Conservation (phyloP, 2,797 vertebrate species). For the Sebastes trivittatus region DNA sequence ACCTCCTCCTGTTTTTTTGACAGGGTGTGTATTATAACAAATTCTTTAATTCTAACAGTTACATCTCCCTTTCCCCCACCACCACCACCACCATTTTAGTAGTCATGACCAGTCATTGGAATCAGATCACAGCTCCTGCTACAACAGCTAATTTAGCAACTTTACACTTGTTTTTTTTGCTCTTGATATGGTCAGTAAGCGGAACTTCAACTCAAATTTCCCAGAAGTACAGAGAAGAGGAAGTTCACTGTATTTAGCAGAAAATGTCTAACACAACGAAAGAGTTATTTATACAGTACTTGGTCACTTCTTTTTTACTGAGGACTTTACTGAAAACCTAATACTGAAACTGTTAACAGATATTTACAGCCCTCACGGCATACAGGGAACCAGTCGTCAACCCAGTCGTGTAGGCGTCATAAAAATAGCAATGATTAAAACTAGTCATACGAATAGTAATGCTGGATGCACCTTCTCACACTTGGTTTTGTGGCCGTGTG, state of each 20-base stretch:
- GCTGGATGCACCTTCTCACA: slow-evolving; percentile 7
- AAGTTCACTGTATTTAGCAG: slow-evolving; percentile 77
- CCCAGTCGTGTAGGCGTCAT: neutral
- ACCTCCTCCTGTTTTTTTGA: too few species aligned
- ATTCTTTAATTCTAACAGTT: neutral
- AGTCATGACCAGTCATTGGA: slow-evolving; percentile 43
- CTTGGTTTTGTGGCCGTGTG: slow-evolving; percentile 26
- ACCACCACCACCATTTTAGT: neutral
- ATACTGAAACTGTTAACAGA: slow-evolving; percentile 15
- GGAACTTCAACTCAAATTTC: slow-evolving; percentile 77
- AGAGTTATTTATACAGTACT: slow-evolving; percentile 54
- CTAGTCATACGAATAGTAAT: neutral
- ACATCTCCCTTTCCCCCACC: neutral
- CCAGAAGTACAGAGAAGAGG: slow-evolving; percentile 81
- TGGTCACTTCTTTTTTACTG: slow-evolving; percentile 20
- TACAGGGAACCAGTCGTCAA: neutral
- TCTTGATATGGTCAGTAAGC: slow-evolving; percentile 72
- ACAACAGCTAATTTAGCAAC: slow-evolving; percentile 45
- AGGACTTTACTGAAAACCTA: slow-evolving; percentile 23
- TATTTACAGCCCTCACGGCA: neutral
- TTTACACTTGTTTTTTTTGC: slow-evolving; percentile 50
- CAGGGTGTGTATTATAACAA: too few species aligned
- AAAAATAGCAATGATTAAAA: neutral
- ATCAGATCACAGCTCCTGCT: slow-evolving; percentile 31
- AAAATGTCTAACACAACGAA: slow-evolving; percentile 59